Evolutionary conservation across 2,888 invertebrate species (phyloP), one percentile per base, ranked within the genome.

Genomic region (Acrocyrtus sp.): DNA sequence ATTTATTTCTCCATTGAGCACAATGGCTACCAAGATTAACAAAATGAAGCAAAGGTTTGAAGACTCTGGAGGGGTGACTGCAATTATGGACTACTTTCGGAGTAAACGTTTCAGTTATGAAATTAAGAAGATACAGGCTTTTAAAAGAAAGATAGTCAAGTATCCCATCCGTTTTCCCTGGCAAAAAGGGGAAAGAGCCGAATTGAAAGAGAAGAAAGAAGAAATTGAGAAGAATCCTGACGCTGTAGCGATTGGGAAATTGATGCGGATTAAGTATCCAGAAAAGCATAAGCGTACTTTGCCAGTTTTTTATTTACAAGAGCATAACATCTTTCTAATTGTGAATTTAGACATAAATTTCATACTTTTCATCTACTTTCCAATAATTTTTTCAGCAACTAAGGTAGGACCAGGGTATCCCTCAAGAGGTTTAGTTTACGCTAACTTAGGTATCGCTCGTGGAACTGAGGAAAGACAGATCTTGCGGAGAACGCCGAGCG

Each of bases 351-450:
- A 12, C 41, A 39, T 12, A 12, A 12, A 12, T 39, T 12, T 12
- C 10, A 39, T 12, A 39, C 41, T 12, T 39, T 39, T 39, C 12
- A 39, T 12, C 12, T 39, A 39, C 41, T 39, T 39, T 39, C 41
- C 10, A 12, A 39, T 39, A n/a, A 10, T 56, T 39, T 43, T 45
- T 51, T 19, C 3, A 72, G 72, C 73, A 0, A 50, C 39, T 12
- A 68, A 50, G 21, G 51, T 73, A 21, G 73, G 73, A n/a, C 47
- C 21, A 10, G 73, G 73, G 15, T 73, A 73, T 45, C 73, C 73
- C 3, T 39, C 62, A 10, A 53, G 61, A 17, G 73, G 62, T 0
- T 45, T 73, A 0, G 47, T 73, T 1, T 66, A 73, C 22, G 67
- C 73, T 8, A 73, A 73, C 45, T 41, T 73, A 47, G 67, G 39